Percentiles rank a stretch among this genome's conserved stretches.
These are phyloP conservation scores for Eptatretus burgeri DNA, from an alignment of 2,113 vertebrate genomes.

Conservation along the genomic window DNA sequence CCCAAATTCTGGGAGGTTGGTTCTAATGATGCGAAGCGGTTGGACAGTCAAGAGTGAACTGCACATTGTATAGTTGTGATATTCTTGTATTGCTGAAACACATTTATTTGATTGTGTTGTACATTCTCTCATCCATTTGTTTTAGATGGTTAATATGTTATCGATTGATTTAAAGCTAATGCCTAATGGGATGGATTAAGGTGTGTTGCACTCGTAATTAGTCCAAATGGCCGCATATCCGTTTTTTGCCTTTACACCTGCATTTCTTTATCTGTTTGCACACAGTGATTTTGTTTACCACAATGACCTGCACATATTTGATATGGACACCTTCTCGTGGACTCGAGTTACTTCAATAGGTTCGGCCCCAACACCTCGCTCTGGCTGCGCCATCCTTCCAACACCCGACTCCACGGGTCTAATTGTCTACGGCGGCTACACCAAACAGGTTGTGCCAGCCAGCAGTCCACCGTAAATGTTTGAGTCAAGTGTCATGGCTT, in stretches of 20 bases:
- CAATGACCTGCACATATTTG: constrained; percentile 50
- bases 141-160: neutral
- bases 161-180: neutral
- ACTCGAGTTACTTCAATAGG: constrained; percentile 18
- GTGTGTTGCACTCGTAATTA: too few species aligned
- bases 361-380: constrained; percentile 28
- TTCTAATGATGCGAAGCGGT: too few species aligned
- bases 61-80: neutral
- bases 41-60: neutral
- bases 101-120: neutral
- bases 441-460: constrained; percentile 31
- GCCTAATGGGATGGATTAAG: neutral
- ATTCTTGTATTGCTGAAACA: neutral
- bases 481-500: too few species aligned
- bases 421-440: constrained; percentile 69
- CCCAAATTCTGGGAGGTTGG: neutral
- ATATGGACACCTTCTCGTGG: constrained; percentile 55
- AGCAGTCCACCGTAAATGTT: too few species aligned
- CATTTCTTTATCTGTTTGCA: neutral
- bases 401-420: constrained; percentile 39
- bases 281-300: neutral
- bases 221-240: too few species aligned
- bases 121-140: constrained; percentile 1
- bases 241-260: neutral
- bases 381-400: constrained; percentile 43